Conservation (phyloP, 2,797 vertebrate genomes). For the Xenops minutus region DNA sequence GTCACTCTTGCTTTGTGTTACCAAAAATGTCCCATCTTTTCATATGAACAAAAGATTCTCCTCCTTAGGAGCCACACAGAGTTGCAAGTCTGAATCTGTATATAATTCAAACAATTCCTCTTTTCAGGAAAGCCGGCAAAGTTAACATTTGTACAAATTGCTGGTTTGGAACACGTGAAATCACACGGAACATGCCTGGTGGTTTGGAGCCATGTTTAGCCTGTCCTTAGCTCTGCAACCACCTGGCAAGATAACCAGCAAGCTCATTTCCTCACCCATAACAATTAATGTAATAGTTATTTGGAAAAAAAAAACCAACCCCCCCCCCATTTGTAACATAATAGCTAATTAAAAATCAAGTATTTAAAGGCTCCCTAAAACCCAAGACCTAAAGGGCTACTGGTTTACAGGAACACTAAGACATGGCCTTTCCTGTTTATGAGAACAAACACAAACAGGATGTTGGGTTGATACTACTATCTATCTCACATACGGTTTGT, state of each 20-base stretch:
- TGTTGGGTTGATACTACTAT: neutral
- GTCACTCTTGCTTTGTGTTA: neutral
- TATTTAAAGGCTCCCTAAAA: neutral
- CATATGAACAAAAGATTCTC: neutral
- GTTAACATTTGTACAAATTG: neutral
- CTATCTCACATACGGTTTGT: neutral
- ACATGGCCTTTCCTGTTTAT: neutral
- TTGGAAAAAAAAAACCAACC: neutral
- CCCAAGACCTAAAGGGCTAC: neutral
- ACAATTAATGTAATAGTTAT: neutral
- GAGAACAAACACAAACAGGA: neutral
- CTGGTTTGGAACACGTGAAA: neutral
- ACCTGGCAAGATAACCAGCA: neutral
- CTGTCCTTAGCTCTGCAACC: neutral
- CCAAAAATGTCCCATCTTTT: neutral
- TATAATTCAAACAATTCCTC: neutral
- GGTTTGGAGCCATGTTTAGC: neutral
- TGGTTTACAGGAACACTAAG: neutral
- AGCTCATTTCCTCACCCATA: neutral
- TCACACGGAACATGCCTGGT: neutral
- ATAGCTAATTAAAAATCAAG: neutral
- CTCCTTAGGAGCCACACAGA: neutral
- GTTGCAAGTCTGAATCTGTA: neutral
- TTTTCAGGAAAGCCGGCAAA: neutral
- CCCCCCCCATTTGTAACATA: neutral